phyloP scores from a whole-genome alignment of 2,888 invertebrate genomes.

The Dastarcus helophoroides region DNA sequence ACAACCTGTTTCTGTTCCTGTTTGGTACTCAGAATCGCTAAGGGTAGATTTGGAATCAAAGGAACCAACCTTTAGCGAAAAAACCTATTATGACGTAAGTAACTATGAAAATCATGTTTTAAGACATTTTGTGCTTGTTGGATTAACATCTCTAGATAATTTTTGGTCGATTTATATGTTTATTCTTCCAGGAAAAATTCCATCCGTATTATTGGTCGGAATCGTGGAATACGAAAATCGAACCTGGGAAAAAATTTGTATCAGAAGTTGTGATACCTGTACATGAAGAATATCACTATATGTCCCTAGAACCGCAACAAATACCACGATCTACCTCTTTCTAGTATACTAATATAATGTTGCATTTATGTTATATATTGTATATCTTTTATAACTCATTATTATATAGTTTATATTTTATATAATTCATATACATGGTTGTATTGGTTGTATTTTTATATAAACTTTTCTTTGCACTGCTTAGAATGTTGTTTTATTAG shows the following conservation, averaged over 20 bases:
- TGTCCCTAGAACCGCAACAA: slow-evolving; percentile 8
- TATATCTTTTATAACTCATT: too few relatives aligned
- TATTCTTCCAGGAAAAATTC: slow-evolving; percentile 8
- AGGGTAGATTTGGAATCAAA: slow-evolving; percentile 22
- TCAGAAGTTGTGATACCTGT: slow-evolving; percentile 8
- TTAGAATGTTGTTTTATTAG: too few relatives aligned
- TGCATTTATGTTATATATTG: too few relatives aligned
- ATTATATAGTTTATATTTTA: too few relatives aligned
- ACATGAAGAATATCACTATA: slow-evolving; percentile 6
- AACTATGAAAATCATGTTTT: too few relatives aligned
- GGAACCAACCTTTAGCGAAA: slow-evolving; percentile 22
- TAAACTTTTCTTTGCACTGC: too few relatives aligned
- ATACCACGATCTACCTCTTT: too few relatives aligned
- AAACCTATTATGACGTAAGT: slow-evolving; percentile 22
- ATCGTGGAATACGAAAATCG: slow-evolving; percentile 6
- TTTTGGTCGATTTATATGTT: background rate
- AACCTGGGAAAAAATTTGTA: slow-evolving; percentile 1
- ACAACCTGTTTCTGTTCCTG: slow-evolving; percentile 26
- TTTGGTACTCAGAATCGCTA: slow-evolving; percentile 31
- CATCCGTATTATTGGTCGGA: slow-evolving; percentile 8
- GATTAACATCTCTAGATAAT: background rate
- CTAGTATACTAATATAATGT: too few relatives aligned
- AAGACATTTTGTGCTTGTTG: too few relatives aligned
- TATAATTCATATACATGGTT: too few relatives aligned
- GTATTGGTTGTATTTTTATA: too few relatives aligned